phyloP scores from a whole-genome alignment of 2,797 vertebrate genomes.

The Benthosema pterotum region DNA sequence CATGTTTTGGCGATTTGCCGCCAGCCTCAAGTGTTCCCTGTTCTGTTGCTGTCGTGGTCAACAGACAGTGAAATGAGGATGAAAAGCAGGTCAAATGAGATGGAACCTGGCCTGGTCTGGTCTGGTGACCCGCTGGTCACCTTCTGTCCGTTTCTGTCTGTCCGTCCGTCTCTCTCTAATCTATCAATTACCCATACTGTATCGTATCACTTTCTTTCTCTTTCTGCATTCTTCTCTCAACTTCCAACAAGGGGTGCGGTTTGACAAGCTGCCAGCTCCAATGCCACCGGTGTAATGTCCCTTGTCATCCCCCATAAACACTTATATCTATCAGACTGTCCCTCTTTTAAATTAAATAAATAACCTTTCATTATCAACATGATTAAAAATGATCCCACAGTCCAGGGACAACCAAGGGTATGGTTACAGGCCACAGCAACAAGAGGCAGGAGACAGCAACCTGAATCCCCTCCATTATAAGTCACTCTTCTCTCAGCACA shows the following conservation, averaged over 20 bases:
- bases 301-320: constrained; percentile 83
- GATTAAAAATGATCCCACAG: constrained; percentile 84
- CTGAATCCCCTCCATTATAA: constrained; percentile 43
- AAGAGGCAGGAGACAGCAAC: constrained; percentile 38
- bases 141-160: constrained; percentile 20
- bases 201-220: background rate
- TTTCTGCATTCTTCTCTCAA: constrained; percentile 72
- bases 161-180: background rate
- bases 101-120: constrained; percentile 39
- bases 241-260: constrained; percentile 74
- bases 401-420: constrained; percentile 72
- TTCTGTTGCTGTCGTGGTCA: constrained; percentile 66
- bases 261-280: constrained; percentile 86
- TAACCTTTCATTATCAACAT: constrained; percentile 81
- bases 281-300: constrained; percentile 81
- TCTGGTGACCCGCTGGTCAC: constrained; percentile 60
- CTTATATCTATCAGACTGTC: constrained; percentile 79
- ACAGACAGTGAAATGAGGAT: constrained; percentile 52
- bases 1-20: constrained; percentile 60
- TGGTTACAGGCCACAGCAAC: constrained; percentile 55
- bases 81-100: constrained; percentile 39
- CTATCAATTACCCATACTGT: background rate
- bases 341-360: constrained; percentile 67
- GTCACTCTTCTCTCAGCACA: constrained; percentile 21
- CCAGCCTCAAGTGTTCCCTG: constrained; percentile 60